Evolutionary conservation across 2,888 invertebrate genomes (phyloP), one percentile per base, ranked within the genome.

Genomic region (Amiota communis): DNA sequence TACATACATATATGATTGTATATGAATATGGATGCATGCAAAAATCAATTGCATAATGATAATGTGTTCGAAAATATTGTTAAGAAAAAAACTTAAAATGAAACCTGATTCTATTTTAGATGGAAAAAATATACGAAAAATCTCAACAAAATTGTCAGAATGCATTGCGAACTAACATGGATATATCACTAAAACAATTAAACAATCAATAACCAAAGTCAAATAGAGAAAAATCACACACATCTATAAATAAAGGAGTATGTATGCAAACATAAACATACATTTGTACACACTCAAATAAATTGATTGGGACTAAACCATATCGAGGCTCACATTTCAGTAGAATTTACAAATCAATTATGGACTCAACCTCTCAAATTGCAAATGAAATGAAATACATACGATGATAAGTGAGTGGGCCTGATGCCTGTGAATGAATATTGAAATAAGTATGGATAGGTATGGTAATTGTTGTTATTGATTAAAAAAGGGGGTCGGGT

Each of bases 341-440:
- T 20, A 17, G 59, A 59, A 59, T 59, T 59, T 59, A 59, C 59
- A 59, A 59, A 59, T 59, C 59, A 15, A 59, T 59, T 59, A 59
- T 59, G 59, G 20, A 59, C 15, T 51, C 53, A 51, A 51, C 2
- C 36, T 36, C 36, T 51, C 20, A 9, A 59, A 59, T 20, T 59
- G 59, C 59, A 59, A 59, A 59, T 59, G 59, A 20, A 59, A 59
- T 17, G 59, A 15, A 59, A 17, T 59, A 20, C 59, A 17, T 59
- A 20, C 59, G 59, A 17, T 53, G 53, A 53, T 53, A 36, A 36
- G 36, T 36, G 36, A 36, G 36, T 36, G 36, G 36, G 53, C 0
- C 53, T 15, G 53, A n/a, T 53, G 53, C 15, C 15, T 8, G 13
- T 53, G 53, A 1, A 53, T 53, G n/a, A 53, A 53, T 8, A 15